Percentiles rank a stretch among this genome's conserved stretches.
These are phyloP conservation scores for Diceros bicornis DNA, from an alignment of 2,797 vertebrate genomes.

Conservation along the genomic window DNA sequence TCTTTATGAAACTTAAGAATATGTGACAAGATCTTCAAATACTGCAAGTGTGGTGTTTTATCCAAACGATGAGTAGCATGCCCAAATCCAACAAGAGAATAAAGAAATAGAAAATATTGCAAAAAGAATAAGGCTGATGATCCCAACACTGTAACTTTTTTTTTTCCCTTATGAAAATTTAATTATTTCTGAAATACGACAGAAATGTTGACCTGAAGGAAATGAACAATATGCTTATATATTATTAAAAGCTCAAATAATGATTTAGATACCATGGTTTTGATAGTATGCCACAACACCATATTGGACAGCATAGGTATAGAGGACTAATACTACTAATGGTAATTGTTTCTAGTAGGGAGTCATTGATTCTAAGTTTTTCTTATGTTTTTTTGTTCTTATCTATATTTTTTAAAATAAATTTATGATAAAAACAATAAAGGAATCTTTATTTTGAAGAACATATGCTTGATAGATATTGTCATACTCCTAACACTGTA, in stretches of 20 bases:
- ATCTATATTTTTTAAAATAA: neutral
- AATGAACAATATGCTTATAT: neutral
- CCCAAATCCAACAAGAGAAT: neutral
- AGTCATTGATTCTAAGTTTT: conserved; percentile 20
- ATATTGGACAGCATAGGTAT: neutral
- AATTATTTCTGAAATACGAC: neutral
- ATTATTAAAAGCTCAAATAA: neutral
- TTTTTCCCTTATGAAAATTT: conserved; percentile 20
- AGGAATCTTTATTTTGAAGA: neutral
- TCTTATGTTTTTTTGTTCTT: neutral
- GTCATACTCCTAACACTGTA: neutral
- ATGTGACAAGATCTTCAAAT: neutral
- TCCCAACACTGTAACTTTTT: neutral
- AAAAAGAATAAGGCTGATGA: neutral
- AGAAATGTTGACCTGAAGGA: neutral
- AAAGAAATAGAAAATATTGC: neutral
- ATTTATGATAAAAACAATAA: neutral
- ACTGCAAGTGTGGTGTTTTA: neutral
- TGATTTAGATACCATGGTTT: neutral
- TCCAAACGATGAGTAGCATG: neutral
- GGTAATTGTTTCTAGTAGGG: neutral
- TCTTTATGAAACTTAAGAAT: neutral
- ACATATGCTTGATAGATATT: neutral
- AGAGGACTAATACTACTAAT: neutral
- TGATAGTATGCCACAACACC: neutral